Conservation (phyloP, 2,888 invertebrate genomes). For the Anaspis maculata region DNA sequence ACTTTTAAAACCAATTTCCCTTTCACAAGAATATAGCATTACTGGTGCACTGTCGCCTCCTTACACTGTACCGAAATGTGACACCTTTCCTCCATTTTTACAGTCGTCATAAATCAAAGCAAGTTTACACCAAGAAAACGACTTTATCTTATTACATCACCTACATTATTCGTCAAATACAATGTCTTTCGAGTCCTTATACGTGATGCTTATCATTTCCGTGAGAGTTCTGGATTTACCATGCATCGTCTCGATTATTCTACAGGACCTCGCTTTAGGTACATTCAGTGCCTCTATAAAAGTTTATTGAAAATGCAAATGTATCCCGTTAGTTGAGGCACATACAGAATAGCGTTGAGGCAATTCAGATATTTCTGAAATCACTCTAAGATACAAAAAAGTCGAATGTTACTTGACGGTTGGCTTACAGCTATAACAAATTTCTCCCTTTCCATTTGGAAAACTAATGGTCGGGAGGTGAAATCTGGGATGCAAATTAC, state of each 20-base stretch:
- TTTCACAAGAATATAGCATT: no score
- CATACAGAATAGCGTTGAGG: no score
- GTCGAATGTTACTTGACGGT: no score
- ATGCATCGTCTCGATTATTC: constrained; percentile 15
- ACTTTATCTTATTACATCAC: constrained; percentile 16
- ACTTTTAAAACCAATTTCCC: no score
- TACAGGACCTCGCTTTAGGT: constrained; percentile 7
- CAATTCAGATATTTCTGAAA: no score
- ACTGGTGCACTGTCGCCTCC: no score
- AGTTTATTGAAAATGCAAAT: constrained; percentile 27
- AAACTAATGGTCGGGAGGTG: no score
- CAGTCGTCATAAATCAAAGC: constrained; percentile 11
- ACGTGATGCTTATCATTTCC: constrained; percentile 18
- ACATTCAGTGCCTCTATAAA: constrained; percentile 16
- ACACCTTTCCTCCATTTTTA: constrained; percentile 10
- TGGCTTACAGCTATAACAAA: no score
- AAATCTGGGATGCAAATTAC: no score
- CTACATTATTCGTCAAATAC: constrained; percentile 15
- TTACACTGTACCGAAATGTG: constrained; percentile 13
- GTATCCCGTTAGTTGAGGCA: no score
- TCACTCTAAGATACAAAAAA: no score
- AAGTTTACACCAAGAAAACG: constrained; percentile 16
- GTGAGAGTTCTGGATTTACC: constrained; percentile 23
- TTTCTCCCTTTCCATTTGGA: no score
- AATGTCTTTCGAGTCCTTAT: constrained; percentile 4